Base-by-base conservation (phyloP, 2,113 vertebrate genomes). In the Cathartes aura region DNA sequence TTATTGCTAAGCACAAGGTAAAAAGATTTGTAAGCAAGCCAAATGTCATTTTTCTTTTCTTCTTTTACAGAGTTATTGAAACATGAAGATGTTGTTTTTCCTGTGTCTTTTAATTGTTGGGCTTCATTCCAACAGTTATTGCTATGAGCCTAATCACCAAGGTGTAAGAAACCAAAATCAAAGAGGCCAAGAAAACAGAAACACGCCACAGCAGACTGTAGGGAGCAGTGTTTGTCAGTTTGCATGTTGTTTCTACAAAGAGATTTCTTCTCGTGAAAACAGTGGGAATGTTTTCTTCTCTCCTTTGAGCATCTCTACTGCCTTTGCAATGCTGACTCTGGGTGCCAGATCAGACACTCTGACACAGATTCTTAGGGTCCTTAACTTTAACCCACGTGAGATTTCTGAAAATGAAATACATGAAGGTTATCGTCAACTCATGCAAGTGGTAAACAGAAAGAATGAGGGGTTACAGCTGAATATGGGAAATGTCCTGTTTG, bases 281-380 rank as follows among this genome's bases (percentile, higher is more conserved):
- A 95, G 14, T 18, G 14, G 72, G 73, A 99, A 99, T 52, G 30
- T 99, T 81, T 99, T 99, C 96, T 99, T 97, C 97, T 99, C 99
- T 70, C 99, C 99, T 6, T 27, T 93, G 36, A 98, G 98, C 81
- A 98, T 99, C 82, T 98, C 98, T 32, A 87, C 96, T 1, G 98
- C 98, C 66, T 97, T 99, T 90, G 97, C 98, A 40, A 98, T 98
- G 75, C 74, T 99, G 92, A 98, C 98, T 29, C 96, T 98, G 38
- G 99, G 99, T 71, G 98, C 99, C 27, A 97, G 96, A 16, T 98
- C 96, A 34, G 96, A 98, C 27, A 99, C 99, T 60, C 97, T 98
- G 89, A 34, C 80, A 52, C 98, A 99, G 96, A 96, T 99, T 76
- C 98, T 98, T 79, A 96, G 97, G 82, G 95, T 79, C 76, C 96